Percentiles rank a stretch among this genome's conserved stretches.
phyloP scores from a whole-genome alignment of 2,113 vertebrate species.

The Chloroceryle aenea region DNA sequence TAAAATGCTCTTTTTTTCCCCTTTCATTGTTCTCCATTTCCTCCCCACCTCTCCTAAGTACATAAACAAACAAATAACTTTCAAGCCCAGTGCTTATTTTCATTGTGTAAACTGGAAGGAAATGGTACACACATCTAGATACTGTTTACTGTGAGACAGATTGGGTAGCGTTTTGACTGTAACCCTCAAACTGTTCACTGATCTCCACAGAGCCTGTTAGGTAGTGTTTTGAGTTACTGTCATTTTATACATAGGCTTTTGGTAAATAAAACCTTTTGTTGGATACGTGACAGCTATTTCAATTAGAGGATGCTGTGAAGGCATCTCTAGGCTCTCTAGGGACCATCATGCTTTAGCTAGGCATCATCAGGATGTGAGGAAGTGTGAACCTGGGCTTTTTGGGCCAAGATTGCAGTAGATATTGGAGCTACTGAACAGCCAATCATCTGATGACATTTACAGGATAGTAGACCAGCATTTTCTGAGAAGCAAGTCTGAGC shows the following conservation, averaged over 20 bases:
- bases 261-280: not conserved
- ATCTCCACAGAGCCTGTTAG: not conserved
- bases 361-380: not conserved
- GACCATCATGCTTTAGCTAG: not conserved
- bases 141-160: not conserved
- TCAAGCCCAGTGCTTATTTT: not conserved
- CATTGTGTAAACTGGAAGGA: constrained; percentile 5
- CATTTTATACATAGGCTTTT: not conserved
- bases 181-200: not conserved
- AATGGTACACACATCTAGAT: not conserved
- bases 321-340: not conserved
- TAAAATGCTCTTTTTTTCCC: not conserved
- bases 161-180: not conserved
- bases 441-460: not conserved
- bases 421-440: not conserved
- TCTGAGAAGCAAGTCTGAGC: not conserved
- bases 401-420: not conserved
- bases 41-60: not conserved
- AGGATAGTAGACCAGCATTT: not conserved
- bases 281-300: not conserved
- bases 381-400: not conserved
- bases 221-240: not conserved
- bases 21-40: constrained; percentile 3
- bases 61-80: constrained; percentile 3
- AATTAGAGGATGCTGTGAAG: not conserved